Evolutionary conservation across 2,888 invertebrate genomes (phyloP), one percentile per base, ranked within the genome.

Genomic region (Sinodicranocentrus sp.): DNA sequence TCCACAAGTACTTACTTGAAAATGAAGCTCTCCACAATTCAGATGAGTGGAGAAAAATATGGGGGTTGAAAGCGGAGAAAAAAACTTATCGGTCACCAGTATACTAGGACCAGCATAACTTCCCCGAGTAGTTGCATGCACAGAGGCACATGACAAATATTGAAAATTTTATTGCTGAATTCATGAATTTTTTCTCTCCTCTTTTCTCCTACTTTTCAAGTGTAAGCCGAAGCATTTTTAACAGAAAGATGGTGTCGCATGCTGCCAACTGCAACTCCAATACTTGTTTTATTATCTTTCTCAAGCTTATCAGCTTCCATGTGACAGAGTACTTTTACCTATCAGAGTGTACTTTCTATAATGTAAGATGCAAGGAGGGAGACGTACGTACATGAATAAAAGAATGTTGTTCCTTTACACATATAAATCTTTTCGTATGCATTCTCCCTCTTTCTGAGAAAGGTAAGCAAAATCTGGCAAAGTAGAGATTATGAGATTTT

Each of bases 91-190:
- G 80, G 72, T 80, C 80, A 67, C 52, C 26, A 8, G 1, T 17
- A 25, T 19, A 77, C 75, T 15, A 21, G 15, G 17, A 43, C 57
- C 67, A 68, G 67, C 67, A 77, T 77, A 33, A 67, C 61, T n/a
- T n/a, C n/a, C n/a, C n/a, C n/a, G n/a, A n/a, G n/a, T n/a, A n/a
- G n/a, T n/a, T n/a, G n/a, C n/a, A n/a, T 39, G 39, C 48, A 48
- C 10, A 48, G 15, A 48, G 15, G 15, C 78, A 85, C 84, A 84
- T 86, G 87, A 87, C 87, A 88, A 88, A 88, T 88, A 87, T 88
- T 87, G 87, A 88, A 86, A 87, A 86, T 85, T 88, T 88, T 88
- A 87, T 87, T 88, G 87, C 88, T 88, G 87, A 88, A 88, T 88
- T 85, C 86, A 84, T 84, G 84, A 85, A 85, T 87, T 88, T 87